Conservation (phyloP, 2,113 vertebrate genomes). For the Ceyx margarethae region DNA sequence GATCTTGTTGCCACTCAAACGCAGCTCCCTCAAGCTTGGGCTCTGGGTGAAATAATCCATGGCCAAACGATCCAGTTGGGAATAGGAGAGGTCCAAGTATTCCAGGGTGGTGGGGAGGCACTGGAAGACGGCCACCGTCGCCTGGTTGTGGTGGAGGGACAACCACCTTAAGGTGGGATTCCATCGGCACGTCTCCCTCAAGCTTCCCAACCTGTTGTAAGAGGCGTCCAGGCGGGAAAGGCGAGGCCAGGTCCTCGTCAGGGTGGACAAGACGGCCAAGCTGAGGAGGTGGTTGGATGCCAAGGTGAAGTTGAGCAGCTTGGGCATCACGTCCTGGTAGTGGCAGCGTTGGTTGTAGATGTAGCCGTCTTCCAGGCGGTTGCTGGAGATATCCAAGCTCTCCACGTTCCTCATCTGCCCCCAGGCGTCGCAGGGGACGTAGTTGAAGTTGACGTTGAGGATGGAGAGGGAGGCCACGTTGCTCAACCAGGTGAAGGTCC, state of each 20-base stretch:
- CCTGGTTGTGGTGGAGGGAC: constrained; percentile 73
- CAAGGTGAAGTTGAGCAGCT: constrained; percentile 68
- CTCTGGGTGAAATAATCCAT: constrained; percentile 75
- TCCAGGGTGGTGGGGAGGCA: constrained; percentile 80
- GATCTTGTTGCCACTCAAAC: constrained; percentile 83
- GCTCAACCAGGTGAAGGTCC: constrained; percentile 85
- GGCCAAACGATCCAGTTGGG: constrained; percentile 79
- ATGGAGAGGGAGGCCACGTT: constrained; percentile 73
- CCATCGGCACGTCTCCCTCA: constrained; percentile 70
- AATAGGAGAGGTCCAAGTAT: constrained; percentile 81
- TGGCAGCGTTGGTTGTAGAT: constrained; percentile 77
- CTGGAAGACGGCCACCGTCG: constrained; percentile 49
- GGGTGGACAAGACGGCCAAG: constrained; percentile 62
- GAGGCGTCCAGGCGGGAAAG: constrained; percentile 76
- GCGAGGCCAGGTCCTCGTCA: constrained; percentile 68
- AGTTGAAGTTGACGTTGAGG: constrained; percentile 81
- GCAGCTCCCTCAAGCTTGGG: constrained; percentile 65
- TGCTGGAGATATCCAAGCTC: constrained; percentile 72
- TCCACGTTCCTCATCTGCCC: constrained; percentile 69
- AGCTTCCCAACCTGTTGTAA: constrained; percentile 71
- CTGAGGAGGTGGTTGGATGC: constrained; percentile 74
- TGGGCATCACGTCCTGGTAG: constrained; percentile 63
- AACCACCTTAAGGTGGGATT: constrained; percentile 68
- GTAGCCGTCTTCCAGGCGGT: constrained; percentile 64
- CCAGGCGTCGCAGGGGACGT: constrained; percentile 82